Evolutionary conservation across 2,797 vertebrate genomes (phyloP), one percentile per base, ranked within the genome.

Genomic region (Bryconaethiops microstoma): DNA sequence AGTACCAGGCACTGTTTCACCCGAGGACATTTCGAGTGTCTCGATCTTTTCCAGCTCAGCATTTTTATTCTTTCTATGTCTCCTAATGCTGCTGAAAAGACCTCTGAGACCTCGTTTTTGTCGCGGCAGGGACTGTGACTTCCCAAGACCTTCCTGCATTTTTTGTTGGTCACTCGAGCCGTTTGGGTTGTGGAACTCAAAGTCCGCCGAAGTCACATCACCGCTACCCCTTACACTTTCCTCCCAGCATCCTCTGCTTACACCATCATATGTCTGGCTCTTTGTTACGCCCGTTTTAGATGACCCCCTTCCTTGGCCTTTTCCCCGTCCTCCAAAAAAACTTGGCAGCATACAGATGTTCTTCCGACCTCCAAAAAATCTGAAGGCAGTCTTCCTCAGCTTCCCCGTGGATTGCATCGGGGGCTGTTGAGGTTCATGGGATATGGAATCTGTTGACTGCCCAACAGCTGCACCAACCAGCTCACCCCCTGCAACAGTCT

Each of bases 321-420:
- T 98, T 87, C 86, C 94, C 77, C 94, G 94, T 54, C 96, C 95
- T 3, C 96, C 94, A 23, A 99, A 99, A 86, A 99, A 97, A 85
- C 94, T 97, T 0, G 98, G 98, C 81, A 99, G 91, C 35, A 97
- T 96, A 82, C 97, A 99, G 86, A 99, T 97, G 84, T 95, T 94
- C 87, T 95, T 96, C 81, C 96, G 96, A 73, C 97, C 96, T 13
- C 97, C 95, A 5, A 99, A 99, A 76, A 99, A 95, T 9, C 95
- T 97, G 83, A 99, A 93, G 13, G 97, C 96, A 0, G 96, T 96
- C 90, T 96, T 97, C 88, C 93, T 94, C 76, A 96, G 95, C 91
- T 95, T 97, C 64, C 96, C 95, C 0, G 96, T 82, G 52, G 95
- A 93, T 4, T 71, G 72, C 14, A 79, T 69, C 39, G 77, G 86